Evolutionary conservation across 2,797 vertebrate species (phyloP).

Genomic region (Syngnathus rostellatus): DNA sequence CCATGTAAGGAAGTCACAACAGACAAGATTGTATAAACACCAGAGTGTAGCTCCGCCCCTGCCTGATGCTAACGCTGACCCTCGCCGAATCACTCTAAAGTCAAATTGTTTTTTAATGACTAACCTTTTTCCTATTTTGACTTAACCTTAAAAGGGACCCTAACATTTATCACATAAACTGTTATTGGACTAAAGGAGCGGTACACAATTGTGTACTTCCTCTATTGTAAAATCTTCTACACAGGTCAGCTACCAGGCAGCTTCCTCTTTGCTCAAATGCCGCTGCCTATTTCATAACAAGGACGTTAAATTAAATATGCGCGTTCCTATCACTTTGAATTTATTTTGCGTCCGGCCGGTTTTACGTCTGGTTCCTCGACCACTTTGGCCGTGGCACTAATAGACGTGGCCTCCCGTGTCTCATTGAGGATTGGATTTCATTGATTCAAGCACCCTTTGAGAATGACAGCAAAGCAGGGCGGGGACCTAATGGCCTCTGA

Average conservation of each 20-base stretch:
- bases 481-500: conserved; percentile 20
- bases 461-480: not conserved
- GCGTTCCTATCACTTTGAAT: not conserved
- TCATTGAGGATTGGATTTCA: not conserved
- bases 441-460: not conserved
- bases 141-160: too few species aligned
- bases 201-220: not conserved
- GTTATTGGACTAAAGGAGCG: too few species aligned
- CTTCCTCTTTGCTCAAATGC: not conserved
- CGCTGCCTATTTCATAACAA: not conserved
- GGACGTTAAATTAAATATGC: not conserved
- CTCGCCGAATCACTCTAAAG: too few species aligned
- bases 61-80: too few species aligned
- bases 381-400: not conserved
- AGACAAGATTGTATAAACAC: not conserved
- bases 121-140: too few species aligned
- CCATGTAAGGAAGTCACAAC: not conserved
- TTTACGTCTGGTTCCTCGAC: not conserved
- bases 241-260: not conserved
- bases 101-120: too few species aligned
- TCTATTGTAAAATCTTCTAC: not conserved
- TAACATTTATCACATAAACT: too few species aligned
- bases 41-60: too few species aligned
- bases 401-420: not conserved
- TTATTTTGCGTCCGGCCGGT: not conserved